These are phyloP conservation scores for Cynopterus sphinx DNA, from an alignment of 2,797 vertebrate species.

Conservation along the genomic window DNA sequence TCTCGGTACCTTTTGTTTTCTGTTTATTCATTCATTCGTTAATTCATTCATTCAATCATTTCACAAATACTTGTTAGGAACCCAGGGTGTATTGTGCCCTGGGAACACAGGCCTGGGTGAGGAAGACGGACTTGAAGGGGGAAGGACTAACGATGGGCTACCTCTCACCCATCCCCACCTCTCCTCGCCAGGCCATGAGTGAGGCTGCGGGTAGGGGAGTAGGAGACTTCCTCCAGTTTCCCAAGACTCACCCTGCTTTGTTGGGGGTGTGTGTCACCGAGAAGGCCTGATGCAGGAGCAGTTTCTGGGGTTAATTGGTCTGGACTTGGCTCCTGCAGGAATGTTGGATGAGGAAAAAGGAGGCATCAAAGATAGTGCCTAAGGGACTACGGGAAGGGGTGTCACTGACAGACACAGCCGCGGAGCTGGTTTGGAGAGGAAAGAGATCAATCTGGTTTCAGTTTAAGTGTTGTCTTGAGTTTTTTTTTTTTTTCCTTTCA, in stretches of 20 bases:
- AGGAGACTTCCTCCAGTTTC: background rate
- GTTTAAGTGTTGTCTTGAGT: background rate
- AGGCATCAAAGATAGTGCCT: background rate
- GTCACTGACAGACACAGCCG: background rate
- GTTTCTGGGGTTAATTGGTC: background rate
- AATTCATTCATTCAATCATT: background rate
- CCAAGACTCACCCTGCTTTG: background rate
- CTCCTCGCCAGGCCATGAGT: background rate
- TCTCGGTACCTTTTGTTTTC: background rate
- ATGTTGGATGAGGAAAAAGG: background rate
- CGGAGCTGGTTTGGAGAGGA: background rate
- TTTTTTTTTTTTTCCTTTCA: conserved; percentile 9
- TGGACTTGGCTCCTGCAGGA: background rate
- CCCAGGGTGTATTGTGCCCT: background rate
- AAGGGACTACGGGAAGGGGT: background rate
- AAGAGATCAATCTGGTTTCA: background rate
- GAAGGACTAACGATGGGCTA: background rate
- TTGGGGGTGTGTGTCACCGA: background rate
- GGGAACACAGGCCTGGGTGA: background rate
- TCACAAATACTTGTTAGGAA: background rate
- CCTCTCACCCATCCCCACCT: background rate
- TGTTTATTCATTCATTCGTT: background rate
- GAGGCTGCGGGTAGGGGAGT: background rate
- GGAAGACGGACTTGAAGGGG: background rate
- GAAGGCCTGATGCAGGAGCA: background rate